Evolutionary conservation across 2,797 vertebrate genomes (phyloP).

Genomic region (Phrynocephalus forsythii): DNA sequence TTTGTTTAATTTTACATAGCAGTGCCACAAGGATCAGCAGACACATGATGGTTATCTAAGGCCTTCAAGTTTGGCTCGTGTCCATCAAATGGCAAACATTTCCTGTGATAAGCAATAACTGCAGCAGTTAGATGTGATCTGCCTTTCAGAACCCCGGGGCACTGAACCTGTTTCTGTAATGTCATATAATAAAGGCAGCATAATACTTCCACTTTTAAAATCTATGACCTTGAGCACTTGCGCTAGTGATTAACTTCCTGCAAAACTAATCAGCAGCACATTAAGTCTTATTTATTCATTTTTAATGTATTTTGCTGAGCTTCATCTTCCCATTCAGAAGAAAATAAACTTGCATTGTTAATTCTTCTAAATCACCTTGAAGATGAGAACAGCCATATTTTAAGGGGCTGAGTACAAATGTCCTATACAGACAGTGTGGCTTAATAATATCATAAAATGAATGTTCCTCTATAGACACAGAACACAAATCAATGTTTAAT

Average conservation of each 20-base stretch:
- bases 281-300: constrained; percentile 15
- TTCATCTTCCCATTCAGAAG: neutral
- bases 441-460: constrained; percentile 15
- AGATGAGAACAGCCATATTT: constrained; percentile 31
- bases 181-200: neutral
- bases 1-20: neutral
- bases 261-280: constrained; percentile 22
- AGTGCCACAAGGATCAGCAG: neutral
- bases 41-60: neutral
- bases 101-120: neutral
- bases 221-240: constrained; percentile 1
- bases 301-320: constrained; percentile 12
- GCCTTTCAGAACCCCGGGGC: neutral
- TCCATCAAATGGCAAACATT: neutral
- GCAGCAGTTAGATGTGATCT: neutral
- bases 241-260: constrained; percentile 13
- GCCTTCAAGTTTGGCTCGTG: neutral
- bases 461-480: neutral
- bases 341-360: constrained; percentile 19
- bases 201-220: constrained; percentile 40
- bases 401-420: neutral
- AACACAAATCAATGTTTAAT: constrained; percentile 24
- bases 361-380: constrained; percentile 36
- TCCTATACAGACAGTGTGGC: neutral
- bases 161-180: neutral